A percentile compares a stretch with the other conserved stretches of the same genome.
These are phyloP conservation scores for Lutraria rhynchaena DNA, from an alignment of 1,140 invertebrate species.

Conservation along the genomic window DNA sequence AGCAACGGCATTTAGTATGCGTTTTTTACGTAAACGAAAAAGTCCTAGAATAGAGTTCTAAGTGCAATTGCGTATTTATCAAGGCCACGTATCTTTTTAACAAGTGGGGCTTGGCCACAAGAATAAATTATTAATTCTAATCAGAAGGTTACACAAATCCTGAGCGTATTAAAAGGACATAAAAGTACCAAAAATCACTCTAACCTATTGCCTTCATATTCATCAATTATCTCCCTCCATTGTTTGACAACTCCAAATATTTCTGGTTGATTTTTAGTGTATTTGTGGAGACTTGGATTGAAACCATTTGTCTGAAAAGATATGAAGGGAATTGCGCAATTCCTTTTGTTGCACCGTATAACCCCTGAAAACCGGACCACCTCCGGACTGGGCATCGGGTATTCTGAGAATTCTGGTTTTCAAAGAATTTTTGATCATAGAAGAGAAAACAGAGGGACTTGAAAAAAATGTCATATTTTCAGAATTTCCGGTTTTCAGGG, in stretches of 20 bases:
- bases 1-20: no score
- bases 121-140: background rate
- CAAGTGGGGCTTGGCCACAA: background rate
- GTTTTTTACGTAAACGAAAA: background rate
- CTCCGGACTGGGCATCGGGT: no score
- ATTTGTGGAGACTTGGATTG: slow-evolving; percentile 27
- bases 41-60: background rate
- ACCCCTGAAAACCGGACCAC: no score
- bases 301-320: slow-evolving; percentile 20
- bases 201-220: slow-evolving; percentile 17
- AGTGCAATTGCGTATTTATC: background rate
- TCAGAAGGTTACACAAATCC: background rate
- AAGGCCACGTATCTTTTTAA: background rate
- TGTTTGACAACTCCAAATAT: slow-evolving; percentile 50
- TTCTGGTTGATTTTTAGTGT: slow-evolving; percentile 47
- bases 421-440: background rate
- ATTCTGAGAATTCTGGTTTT: background rate
- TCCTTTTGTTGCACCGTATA: background rate
- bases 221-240: slow-evolving; percentile 41
- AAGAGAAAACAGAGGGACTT: background rate
- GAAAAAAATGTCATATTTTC: no score
- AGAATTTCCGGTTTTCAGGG: background rate
- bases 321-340: background rate
- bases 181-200: background rate
- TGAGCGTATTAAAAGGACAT: background rate